Conservation (phyloP, 2,888 invertebrate species). For the Brassicogethes aeneus region DNA sequence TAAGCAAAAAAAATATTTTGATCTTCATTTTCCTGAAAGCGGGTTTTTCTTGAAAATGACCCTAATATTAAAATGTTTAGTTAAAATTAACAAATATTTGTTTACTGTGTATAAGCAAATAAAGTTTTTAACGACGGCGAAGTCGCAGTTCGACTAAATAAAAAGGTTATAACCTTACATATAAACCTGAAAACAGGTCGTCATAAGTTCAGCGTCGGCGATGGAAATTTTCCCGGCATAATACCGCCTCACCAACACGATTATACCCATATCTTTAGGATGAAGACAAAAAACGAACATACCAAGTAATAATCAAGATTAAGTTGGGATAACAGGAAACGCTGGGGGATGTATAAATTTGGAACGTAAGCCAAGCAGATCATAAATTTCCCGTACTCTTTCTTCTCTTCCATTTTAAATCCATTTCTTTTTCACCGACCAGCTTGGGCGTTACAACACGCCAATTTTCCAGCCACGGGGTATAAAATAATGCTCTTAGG, state of each 20-base stretch:
- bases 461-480: conserved; percentile 1
- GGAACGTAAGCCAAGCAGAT: conserved; percentile 33
- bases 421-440: conserved; percentile 28
- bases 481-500: conserved; percentile 21
- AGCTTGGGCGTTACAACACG: conserved; percentile 15
- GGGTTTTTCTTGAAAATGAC: too few relatives aligned
- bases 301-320: conserved; percentile 36
- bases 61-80: too few relatives aligned
- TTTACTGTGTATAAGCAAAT: too few relatives aligned
- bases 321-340: conserved; percentile 31
- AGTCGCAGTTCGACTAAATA: too few relatives aligned
- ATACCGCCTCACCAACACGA: conserved; percentile 13
- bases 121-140: too few relatives aligned
- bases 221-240: neutral
- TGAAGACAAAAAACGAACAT: conserved; percentile 9
- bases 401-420: conserved; percentile 28
- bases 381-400: conserved; percentile 32
- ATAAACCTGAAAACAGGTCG: too few relatives aligned
- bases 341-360: conserved; percentile 33
- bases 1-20: too few relatives aligned
- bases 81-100: too few relatives aligned
- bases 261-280: conserved; percentile 23
- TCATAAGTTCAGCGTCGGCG: too few relatives aligned
- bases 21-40: too few relatives aligned
- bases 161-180: too few relatives aligned